These are phyloP conservation scores for Ceyx margarethae DNA, from an alignment of 2,113 vertebrate species.

Conservation along the genomic window DNA sequence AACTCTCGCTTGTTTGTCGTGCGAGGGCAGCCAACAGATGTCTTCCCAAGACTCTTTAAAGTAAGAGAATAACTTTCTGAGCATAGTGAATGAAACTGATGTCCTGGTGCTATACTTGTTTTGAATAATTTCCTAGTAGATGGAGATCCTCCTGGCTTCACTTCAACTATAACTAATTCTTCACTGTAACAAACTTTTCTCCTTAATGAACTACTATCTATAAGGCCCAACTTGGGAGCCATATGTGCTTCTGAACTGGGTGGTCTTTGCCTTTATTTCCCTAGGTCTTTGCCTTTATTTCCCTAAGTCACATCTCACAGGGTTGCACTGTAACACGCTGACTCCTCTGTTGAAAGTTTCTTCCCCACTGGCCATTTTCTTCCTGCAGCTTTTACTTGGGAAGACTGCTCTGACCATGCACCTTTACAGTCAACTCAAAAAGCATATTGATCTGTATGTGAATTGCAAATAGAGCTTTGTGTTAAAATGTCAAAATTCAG, in stretches of 20 bases:
- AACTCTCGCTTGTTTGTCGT: slow-evolving; percentile 94
- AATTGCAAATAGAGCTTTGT: neutral
- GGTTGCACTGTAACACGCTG: neutral
- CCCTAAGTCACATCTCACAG: neutral
- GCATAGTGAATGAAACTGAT: neutral
- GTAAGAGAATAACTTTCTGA: slow-evolving; percentile 69
- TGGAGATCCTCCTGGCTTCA: neutral
- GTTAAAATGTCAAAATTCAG: neutral
- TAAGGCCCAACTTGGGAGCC: neutral
- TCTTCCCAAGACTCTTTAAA: slow-evolving; percentile 95
- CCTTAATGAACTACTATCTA: neutral
- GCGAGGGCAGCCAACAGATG: slow-evolving; percentile 91
- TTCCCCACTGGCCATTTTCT: neutral
- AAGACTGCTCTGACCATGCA: neutral
- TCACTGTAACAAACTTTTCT: neutral
- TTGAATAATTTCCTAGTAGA: neutral
- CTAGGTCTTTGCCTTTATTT: neutral
- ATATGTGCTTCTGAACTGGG: neutral
- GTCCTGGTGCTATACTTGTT: neutral
- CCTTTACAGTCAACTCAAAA: neutral
- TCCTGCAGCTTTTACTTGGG: neutral
- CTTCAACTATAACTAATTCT: neutral
- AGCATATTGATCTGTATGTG: neutral
- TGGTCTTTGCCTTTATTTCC: neutral
- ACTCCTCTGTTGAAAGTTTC: neutral